Conservation (phyloP, 2,113 vertebrate genomes). For the Porphyrio hochstetteri region DNA sequence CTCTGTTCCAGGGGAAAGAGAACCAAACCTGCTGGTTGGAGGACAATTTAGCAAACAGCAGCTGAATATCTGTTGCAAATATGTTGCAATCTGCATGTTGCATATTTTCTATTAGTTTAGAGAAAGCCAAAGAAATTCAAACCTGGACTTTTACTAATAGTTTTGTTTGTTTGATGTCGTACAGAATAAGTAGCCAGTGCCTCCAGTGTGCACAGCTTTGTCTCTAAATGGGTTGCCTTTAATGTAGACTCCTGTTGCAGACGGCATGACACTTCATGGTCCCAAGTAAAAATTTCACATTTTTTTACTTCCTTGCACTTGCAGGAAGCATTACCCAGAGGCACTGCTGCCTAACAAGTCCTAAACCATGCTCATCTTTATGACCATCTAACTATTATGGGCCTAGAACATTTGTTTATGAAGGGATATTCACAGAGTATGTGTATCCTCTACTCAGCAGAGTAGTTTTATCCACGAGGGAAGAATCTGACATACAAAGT, state of each 20-base stretch:
- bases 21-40: fast-evolving
- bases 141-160: not conserved
- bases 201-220: not conserved
- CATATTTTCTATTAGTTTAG: not conserved
- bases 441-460: not conserved
- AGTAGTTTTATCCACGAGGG: not conserved
- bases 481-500: not conserved
- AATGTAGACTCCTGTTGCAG: not conserved
- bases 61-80: not conserved
- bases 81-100: not conserved
- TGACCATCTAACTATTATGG: not conserved
- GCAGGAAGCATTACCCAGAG: not conserved
- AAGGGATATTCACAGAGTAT: not conserved
- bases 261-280: not conserved
- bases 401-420: not conserved
- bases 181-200: not conserved
- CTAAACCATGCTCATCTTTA: not conserved
- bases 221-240: not conserved
- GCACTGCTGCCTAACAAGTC: not conserved
- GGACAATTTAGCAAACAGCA: not conserved
- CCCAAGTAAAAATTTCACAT: not conserved
- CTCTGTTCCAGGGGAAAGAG: not conserved
- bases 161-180: not conserved
- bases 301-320: not conserved
- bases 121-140: not conserved